Evolutionary conservation across 2,888 invertebrate species (phyloP), one percentile per base, ranked within the genome.

Genomic region (Entomobrya multifasciata): DNA sequence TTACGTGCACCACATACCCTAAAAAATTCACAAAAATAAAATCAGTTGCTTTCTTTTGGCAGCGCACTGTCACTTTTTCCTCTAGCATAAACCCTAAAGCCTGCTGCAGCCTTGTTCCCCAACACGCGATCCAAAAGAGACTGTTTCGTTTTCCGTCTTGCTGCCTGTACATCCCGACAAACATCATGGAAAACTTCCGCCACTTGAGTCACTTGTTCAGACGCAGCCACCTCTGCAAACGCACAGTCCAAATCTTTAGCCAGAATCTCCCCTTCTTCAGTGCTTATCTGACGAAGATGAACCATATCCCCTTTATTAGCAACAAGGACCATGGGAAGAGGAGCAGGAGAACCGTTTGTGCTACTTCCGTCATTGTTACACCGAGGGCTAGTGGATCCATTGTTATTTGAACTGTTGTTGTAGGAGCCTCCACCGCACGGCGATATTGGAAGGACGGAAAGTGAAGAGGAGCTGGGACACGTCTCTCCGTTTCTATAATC

Each of bases 231-330:
- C 93, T 97, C 97, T 52, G 95, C 95, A 93, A 97, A 97, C 92
- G 95, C 95, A 92, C 97, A 97, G 92, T 97, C 97, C 92, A 96
- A 96, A 92, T 97, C 96, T 92, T 97, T 96, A 11, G 97, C 97
- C 76, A 97, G 93, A 90, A 96, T 96, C 92, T 97, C 96, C 44
- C 93, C 97, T 93, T 97, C 97, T 91, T 97, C 97, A 3, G 95
- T 94, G 92, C 96, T 96, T 79, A 97, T 96, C 94, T 97, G 96
- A 91, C 97, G 94, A 90, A 97, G 93, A 93, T 97, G 97, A 88
- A 97, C 96, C 96, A 97, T 96, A 92, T 97, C 97, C 25, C 95
- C 96, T 93, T 97, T 97, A 92, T 97, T 97, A 55, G 96, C 97
- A 41, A 97, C 96, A n/a, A 97, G 94, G n/a, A 96, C 95, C 47